A percentile compares a stretch with the other conserved stretches of the same genome.
Evolutionary conservation across 2,888 invertebrate species (phyloP).

Genomic region (Thelaira solivaga): DNA sequence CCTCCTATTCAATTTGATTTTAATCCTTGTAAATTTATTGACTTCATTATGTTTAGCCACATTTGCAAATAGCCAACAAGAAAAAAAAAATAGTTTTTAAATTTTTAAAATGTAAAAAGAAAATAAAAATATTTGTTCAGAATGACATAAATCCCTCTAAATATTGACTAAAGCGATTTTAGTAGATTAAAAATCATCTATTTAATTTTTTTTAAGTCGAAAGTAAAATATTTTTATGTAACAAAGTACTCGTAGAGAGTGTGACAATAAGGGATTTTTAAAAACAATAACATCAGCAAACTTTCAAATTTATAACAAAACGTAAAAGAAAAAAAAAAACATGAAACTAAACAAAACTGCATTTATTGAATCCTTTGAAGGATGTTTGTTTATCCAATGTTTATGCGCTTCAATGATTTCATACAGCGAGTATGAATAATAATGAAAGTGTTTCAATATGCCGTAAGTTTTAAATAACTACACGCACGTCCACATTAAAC

Average conservation of each 20-base stretch:
- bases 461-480: slow-evolving; percentile 30
- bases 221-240: slow-evolving; percentile 23
- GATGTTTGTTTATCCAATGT: slow-evolving; percentile 76
- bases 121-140: slow-evolving; percentile 59
- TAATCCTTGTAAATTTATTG: slow-evolving; percentile 56
- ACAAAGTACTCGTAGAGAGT: slow-evolving; percentile 65
- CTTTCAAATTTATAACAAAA: slow-evolving; percentile 13
- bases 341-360: too few species aligned
- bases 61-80: slow-evolving; percentile 51
- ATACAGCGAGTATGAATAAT: slow-evolving; percentile 62
- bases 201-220: slow-evolving; percentile 42
- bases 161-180: slow-evolving; percentile 77
- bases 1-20: background rate
- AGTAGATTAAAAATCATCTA: slow-evolving; percentile 75
- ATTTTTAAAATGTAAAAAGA: slow-evolving; percentile 24
- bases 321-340: slow-evolving; percentile 24
- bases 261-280: slow-evolving; percentile 53
- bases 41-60: slow-evolving; percentile 61
- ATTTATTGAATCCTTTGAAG: slow-evolving; percentile 22
- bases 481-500: slow-evolving; percentile 25
- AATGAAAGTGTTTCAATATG: slow-evolving; percentile 41
- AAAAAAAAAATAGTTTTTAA: too few species aligned
- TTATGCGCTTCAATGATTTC: slow-evolving; percentile 74
- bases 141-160: slow-evolving; percentile 77
- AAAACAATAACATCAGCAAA: slow-evolving; percentile 7